Evolutionary conservation across 2,888 invertebrate species (phyloP).

Genomic region (Conomelus anceps): DNA sequence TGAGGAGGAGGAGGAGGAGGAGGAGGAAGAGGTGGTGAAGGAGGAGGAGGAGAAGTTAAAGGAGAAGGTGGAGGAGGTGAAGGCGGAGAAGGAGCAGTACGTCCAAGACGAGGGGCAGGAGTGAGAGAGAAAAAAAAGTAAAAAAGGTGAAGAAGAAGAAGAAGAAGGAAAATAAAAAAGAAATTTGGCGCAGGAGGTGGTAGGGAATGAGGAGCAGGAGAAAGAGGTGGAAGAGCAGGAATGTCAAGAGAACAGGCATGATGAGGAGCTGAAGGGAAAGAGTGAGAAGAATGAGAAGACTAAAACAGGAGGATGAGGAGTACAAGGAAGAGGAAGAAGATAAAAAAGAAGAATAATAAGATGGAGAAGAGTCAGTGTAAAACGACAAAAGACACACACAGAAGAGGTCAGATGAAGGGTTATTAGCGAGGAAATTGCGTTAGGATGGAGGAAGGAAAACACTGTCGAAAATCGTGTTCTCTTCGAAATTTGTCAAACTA

Average conservation of each 20-base stretch:
- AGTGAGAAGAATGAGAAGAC: not conserved
- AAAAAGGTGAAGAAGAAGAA: not conserved
- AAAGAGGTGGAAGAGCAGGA: no score
- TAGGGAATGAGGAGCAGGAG: no score
- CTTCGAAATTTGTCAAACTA: not conserved
- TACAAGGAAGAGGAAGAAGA: not conserved
- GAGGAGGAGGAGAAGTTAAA: not conserved
- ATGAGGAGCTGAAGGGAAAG: no score
- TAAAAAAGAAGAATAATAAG: not conserved
- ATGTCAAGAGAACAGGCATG: no score
- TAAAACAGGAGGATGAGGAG: not conserved
- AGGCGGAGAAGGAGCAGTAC: not conserved
- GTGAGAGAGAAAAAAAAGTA: not conserved
- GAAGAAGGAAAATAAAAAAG: not conserved
- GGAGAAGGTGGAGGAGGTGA: not conserved
- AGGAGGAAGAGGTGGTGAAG: not conserved
- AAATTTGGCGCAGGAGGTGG: no score
- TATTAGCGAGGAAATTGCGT: not conserved
- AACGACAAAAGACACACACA: not conserved
- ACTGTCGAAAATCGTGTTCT: not conserved
- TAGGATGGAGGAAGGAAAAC: not conserved
- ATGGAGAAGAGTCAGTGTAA: not conserved
- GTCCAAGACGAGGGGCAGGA: no score
- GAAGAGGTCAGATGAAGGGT: not conserved
- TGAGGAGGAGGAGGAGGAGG: not conserved